Conservation (phyloP, 2,888 invertebrate genomes). For the Gari tellinella region DNA sequence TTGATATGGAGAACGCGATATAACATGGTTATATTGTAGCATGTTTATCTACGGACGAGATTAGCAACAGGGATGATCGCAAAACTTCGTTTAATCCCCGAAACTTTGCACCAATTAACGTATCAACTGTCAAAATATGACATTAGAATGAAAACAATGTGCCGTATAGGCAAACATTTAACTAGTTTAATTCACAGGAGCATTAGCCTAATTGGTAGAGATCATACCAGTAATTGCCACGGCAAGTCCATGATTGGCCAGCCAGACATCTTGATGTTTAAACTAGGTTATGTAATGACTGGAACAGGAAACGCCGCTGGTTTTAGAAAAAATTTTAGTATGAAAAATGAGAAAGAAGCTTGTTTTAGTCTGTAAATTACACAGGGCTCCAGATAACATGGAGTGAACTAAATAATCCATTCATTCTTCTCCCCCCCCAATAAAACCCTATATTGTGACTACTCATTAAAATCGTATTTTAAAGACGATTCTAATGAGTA, state of each 20-base stretch:
- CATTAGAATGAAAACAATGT: constrained; percentile 35
- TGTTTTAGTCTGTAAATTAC: too few species aligned
- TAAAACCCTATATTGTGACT: too few species aligned
- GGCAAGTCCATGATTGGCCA: constrained; percentile 45
- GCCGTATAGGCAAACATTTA: constrained; percentile 9
- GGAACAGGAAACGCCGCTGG: constrained; percentile 18
- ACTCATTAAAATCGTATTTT: too few species aligned
- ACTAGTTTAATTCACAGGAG: constrained; percentile 44
- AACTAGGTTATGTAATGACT: constrained; percentile 36
- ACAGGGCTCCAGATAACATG: too few species aligned
- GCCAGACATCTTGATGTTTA: constrained; percentile 36
- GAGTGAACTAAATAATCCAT: too few species aligned
- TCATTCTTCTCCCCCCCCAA: too few species aligned
- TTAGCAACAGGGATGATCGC: not conserved
- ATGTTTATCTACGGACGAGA: not conserved
- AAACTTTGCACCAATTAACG: constrained; percentile 11
- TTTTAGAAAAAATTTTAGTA: too few species aligned
- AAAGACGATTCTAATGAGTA: too few species aligned
- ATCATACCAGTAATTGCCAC: constrained; percentile 51
- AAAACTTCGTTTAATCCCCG: too few species aligned
- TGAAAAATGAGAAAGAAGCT: too few species aligned
- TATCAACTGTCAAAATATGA: constrained; percentile 29
- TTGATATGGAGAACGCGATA: too few species aligned
- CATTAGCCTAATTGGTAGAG: constrained; percentile 52
- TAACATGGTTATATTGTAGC: too few species aligned